Evolutionary conservation across 2,797 vertebrate species (phyloP).

Genomic region (Sebastes minor): DNA sequence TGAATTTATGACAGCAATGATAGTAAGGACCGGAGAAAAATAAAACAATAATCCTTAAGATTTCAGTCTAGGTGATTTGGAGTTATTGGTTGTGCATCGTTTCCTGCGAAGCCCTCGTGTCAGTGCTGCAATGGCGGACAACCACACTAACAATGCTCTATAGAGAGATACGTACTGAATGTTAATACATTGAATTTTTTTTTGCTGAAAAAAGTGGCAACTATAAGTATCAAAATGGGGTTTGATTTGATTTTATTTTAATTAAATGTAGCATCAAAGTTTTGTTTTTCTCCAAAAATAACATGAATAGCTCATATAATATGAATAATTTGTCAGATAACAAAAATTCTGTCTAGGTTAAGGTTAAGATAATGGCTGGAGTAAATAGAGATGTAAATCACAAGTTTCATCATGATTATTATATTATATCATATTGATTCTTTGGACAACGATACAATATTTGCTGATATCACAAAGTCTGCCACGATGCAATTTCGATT

Average conservation of each 20-base stretch:
- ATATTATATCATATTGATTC: too few species aligned
- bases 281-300: background rate
- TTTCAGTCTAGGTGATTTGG: background rate
- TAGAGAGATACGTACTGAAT: background rate
- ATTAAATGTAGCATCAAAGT: background rate
- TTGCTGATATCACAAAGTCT: too few species aligned
- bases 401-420: too few species aligned
- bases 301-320: too few species aligned
- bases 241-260: background rate
- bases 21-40: background rate
- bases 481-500: too few species aligned
- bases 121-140: background rate
- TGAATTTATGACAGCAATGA: conserved; percentile 59
- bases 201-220: background rate
- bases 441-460: too few species aligned
- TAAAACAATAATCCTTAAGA: background rate
- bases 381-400: too few species aligned
- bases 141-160: background rate
- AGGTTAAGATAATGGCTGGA: too few species aligned
- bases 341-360: too few species aligned
- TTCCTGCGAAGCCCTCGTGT: background rate
- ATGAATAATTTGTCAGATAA: too few species aligned
- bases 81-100: background rate
- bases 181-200: background rate
- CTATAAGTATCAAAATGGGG: background rate